Conservation (phyloP, 2,113 vertebrate species). For the Trichomycterus rosablanca region DNA sequence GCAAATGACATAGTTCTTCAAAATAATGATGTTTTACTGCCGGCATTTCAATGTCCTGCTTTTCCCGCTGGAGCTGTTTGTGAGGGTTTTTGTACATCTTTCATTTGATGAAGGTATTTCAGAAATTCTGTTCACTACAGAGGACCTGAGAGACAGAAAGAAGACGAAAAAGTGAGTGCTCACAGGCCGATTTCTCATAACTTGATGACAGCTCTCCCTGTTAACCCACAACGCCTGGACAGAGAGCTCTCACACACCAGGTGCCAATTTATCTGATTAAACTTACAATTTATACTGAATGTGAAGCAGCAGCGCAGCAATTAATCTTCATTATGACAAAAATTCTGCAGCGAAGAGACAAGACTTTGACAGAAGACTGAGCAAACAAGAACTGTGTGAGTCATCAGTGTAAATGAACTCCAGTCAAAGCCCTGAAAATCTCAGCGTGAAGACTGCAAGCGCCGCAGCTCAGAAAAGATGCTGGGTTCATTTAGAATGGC, state of each 20-base stretch:
- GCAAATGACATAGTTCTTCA: neutral
- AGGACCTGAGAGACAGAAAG: neutral
- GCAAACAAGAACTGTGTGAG: constrained; percentile 32
- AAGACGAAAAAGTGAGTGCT: neutral
- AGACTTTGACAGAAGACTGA: constrained; percentile 35
- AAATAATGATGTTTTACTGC: neutral
- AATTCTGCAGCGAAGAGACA: constrained; percentile 18
- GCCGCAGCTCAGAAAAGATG: neutral
- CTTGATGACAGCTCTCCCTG: constrained; percentile 26
- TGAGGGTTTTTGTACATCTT: constrained; percentile 1
- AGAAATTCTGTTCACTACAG: constrained; percentile 9
- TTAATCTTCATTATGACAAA: constrained; percentile 41
- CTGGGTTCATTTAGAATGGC: constrained; percentile 15
- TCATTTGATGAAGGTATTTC: neutral
- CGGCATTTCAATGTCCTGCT: neutral
- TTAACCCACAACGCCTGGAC: constrained; percentile 21
- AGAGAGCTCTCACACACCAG: constrained; percentile 6
- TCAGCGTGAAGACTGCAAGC: constrained; percentile 13
- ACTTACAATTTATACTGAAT: constrained; percentile 29
- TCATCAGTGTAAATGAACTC: constrained; percentile 32
- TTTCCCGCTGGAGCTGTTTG: neutral
- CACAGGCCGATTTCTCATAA: constrained; percentile 30
- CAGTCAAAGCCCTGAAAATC: constrained; percentile 11
- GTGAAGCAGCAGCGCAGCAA: constrained; percentile 16
- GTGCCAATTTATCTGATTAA: constrained; percentile 39